Base-by-base conservation (phyloP, 2,797 vertebrate species). In the Setipinna tenuifilis region DNA sequence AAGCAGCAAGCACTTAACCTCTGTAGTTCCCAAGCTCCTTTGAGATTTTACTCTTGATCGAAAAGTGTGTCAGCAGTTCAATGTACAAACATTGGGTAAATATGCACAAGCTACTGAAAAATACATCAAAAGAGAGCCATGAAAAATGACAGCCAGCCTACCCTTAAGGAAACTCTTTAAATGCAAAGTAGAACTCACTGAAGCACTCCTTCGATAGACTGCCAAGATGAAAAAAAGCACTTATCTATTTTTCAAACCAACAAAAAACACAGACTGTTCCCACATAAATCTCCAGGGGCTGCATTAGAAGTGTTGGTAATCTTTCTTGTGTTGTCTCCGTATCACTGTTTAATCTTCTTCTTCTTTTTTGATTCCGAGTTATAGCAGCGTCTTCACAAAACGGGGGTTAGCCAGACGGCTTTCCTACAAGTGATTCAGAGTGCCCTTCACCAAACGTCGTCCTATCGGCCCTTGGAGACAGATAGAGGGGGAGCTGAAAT, bases 51-150 rank as follows among this genome's bases (percentile, higher is more conserved):
- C 35, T 75, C 68, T 41, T 75, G 68, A 41, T 75, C 71, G 31
- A 78, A 78, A 78, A 78, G 35, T 75, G 68, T 44, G 41, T 78
- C 71, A 78, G 35, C 35, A 41, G 17, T 16, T 59, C 3, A 17
- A 59, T 59, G 58, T 59, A 59, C 58, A 59, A 21, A 59, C 71
- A 44, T 25, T 78, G 35, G 35, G 31, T 78, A 44, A 78, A 78
- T 78, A 78, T 78, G 35, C 31, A 78, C 31, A 78, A 78, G 19
- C 17, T 35, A 21, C 71, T 78, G 71, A 78, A 78, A 78, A 78
- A 78, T 41, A 78, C 71, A 44, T 44, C 31, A 44, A 44, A 78
- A 78, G 31, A 78, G 71, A 78, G 2, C 31, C 17, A 10, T 78
- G 35, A 78, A 78, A 78, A 78, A 44, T 78, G 31, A 41, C 71